Base-by-base conservation (phyloP, 2,797 vertebrate genomes). In the Pelochelys cantorii region DNA sequence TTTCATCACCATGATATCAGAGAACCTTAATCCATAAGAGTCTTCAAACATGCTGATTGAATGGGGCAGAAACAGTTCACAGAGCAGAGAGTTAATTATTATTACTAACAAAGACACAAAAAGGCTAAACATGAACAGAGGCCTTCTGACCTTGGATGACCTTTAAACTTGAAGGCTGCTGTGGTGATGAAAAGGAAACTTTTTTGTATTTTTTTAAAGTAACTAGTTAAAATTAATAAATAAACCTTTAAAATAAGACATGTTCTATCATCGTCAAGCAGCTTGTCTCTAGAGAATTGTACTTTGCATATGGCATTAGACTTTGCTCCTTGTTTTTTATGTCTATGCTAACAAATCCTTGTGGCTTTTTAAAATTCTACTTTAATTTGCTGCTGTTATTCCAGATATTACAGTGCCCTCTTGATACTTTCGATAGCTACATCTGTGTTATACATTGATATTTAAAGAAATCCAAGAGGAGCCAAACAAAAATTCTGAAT, bases 191-290 rank as follows among this genome's bases (percentile, higher is more conserved):
- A 92, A 94, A 90, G 31, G 57, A 90, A 57, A 62, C 85, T 3
- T 5, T 37, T 94, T 77, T 79, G n/a, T n/a, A 81, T 79, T 90
- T 93, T 93, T 91, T 96, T 86, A 9, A 92, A 94, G 77, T 87
- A 91, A 94, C n/a, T 22, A 81, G 79, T 94, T 93, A 80, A 93
- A 93, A 84, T 90, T 92, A 95, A 94, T 94, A 90, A 90, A 92
- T 93, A 91, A 94, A 81, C 87, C 85, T 94, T 87, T 87, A 71
- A 74, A 85, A 68, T 57, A 80, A 84, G 48, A 29, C 42, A 5
- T 34, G 59, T 22, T 68, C 62, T 84, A 81, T 59, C 11, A 86
- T 25, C 8, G 18, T 4, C 62, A 74, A 90, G 81, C 48, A 79
- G 0, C 79, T 90, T 86, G 5, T 4, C 90, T 95, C 59, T 48